Percentiles rank a stretch among this genome's conserved stretches.
Evolutionary conservation across 2,113 vertebrate genomes (phyloP).

Genomic region (Brienomyrus longianalis): DNA sequence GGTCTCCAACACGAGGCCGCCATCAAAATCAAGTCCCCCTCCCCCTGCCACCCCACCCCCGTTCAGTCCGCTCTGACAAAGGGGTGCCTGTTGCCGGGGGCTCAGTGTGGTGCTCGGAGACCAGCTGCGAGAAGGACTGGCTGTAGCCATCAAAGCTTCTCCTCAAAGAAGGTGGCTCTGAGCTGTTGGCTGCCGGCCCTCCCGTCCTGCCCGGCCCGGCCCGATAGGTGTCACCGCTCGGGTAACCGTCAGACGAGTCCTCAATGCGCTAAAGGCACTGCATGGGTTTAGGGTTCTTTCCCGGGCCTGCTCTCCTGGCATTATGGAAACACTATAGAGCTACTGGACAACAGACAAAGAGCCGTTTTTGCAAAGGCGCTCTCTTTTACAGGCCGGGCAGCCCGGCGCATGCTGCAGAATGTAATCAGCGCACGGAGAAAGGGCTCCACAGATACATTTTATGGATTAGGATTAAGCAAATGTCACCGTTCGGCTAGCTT

Average conservation of each 20-base stretch:
- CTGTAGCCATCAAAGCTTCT: not conserved
- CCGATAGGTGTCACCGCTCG: constrained; percentile 2
- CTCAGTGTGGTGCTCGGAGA: constrained; percentile 45
- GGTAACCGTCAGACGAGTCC: not conserved
- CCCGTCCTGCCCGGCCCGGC: not conserved
- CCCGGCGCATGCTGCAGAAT: not conserved
- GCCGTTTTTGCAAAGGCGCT: not conserved
- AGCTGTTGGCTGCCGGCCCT: not conserved
- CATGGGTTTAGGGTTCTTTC: not conserved
- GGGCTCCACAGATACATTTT: constrained; percentile 34
- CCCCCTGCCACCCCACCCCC: constrained; percentile 31
- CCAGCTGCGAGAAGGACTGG: constrained; percentile 36
- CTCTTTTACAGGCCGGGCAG: not conserved
- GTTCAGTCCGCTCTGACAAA: constrained; percentile 48
- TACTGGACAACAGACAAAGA: not conserved
- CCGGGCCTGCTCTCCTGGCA: not conserved
- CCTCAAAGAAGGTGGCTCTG: too few species aligned
- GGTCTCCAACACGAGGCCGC: constrained; percentile 48
- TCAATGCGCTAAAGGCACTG: not conserved
- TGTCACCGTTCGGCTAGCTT: constrained; percentile 46
- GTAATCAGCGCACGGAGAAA: not conserved
- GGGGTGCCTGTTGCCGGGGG: constrained; percentile 49
- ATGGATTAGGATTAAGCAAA: constrained; percentile 33
- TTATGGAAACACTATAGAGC: constrained; percentile 7
- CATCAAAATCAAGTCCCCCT: not conserved